A percentile compares a stretch with the other conserved stretches of the same genome.
Conservation (phyloP, 2,797 vertebrate species). For the Pogoniulus pusillus region DNA sequence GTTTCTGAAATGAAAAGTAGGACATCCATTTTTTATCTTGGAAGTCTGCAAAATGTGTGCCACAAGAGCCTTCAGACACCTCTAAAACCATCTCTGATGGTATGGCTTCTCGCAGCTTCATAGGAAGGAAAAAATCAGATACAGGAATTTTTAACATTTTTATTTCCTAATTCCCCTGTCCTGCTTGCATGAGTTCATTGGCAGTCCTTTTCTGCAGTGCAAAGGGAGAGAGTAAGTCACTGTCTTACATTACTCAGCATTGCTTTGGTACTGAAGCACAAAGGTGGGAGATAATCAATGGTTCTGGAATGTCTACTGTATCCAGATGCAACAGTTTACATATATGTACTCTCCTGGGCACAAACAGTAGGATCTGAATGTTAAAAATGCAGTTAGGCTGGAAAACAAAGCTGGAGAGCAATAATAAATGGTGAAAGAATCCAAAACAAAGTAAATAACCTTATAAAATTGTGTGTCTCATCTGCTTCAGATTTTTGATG, state of each 20-base stretch:
- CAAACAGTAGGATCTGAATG: constrained; percentile 39
- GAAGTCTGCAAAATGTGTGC: background rate
- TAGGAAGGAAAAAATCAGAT: background rate
- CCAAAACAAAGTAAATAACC: constrained; percentile 43
- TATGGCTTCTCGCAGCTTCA: background rate
- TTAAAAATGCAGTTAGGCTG: constrained; percentile 43
- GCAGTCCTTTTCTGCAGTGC: background rate
- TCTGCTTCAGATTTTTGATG: constrained; percentile 11
- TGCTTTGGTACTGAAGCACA: background rate
- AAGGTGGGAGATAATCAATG: background rate
- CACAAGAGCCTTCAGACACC: background rate
- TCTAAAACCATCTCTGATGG: background rate
- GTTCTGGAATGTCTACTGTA: background rate
- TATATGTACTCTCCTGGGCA: background rate
- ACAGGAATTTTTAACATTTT: accelerated
- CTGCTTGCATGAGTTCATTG: background rate
- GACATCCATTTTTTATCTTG: background rate
- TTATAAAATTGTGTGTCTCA: constrained; percentile 12
- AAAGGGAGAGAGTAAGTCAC: background rate
- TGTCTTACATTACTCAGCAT: background rate
- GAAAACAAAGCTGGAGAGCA: constrained; percentile 35
- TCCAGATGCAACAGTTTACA: background rate
- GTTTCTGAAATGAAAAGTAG: background rate
- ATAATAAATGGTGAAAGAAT: constrained; percentile 56
- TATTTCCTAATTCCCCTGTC: background rate